Evolutionary conservation across 1,140 invertebrate species (phyloP).

Genomic region (Lethrus apterus): DNA sequence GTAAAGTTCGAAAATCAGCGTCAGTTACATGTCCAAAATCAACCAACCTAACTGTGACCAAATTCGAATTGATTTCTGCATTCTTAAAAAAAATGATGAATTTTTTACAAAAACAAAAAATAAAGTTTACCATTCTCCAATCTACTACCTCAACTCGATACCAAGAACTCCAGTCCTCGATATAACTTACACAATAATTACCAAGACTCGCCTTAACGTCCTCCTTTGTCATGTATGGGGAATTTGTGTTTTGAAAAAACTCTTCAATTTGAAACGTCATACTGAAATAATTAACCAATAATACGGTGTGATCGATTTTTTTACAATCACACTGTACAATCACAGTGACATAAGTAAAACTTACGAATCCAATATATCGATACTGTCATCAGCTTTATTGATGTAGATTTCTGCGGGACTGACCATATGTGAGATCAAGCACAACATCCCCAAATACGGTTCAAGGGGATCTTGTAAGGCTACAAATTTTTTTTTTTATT

Average conservation of each 20-base stretch:
- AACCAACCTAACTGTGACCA: not conserved
- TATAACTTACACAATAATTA: slow-evolving; percentile 1
- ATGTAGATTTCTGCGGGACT: slow-evolving; percentile 3
- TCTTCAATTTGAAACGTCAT: slow-evolving; percentile 5
- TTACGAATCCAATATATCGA: slow-evolving; percentile 1
- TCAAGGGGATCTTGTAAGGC: not conserved
- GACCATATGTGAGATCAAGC: not conserved
- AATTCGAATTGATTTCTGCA: not conserved
- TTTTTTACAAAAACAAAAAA: not conserved
- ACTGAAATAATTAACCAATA: not conserved
- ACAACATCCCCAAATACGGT: not conserved
- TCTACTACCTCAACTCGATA: not conserved
- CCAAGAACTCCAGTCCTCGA: not conserved
- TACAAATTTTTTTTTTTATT: too few relatives aligned
- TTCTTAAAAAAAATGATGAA: not conserved
- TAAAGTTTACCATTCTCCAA: slow-evolving; percentile 7
- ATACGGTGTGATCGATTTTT: not conserved
- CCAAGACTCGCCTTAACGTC: not conserved
- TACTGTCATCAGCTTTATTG: slow-evolving; percentile 1
- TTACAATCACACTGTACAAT: too few relatives aligned
- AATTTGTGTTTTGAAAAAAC: not conserved
- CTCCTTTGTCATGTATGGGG: not conserved
- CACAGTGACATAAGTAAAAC: too few relatives aligned
- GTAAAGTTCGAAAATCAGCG: not conserved
- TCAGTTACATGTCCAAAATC: not conserved